Conservation (phyloP, 1,140 invertebrate genomes). For the Drosophila pseudoobscura region DNA sequence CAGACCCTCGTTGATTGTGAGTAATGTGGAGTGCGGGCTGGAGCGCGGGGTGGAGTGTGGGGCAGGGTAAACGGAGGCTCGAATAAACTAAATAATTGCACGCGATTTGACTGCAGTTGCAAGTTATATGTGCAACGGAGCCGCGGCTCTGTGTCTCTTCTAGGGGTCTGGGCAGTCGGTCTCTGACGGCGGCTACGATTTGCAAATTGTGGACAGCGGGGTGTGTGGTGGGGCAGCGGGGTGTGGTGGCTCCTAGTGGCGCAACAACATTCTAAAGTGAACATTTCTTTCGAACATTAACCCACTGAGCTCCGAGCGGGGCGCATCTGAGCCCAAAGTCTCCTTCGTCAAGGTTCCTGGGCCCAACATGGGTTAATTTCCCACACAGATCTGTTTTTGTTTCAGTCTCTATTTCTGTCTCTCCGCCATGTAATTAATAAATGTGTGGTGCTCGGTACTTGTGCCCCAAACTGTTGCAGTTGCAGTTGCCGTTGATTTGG, state of each 20-base stretch:
- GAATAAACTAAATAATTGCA: constrained; percentile 77
- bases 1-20: constrained; percentile 50
- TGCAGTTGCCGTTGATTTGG: constrained; percentile 3
- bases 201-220: constrained; percentile 70
- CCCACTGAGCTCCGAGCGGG: constrained; percentile 7
- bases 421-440: constrained; percentile 73
- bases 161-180: constrained; percentile 6
- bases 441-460: constrained; percentile 63
- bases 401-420: constrained; percentile 19
- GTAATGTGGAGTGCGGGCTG: constrained; percentile 33
- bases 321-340: constrained; percentile 9
- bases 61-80: constrained; percentile 49
- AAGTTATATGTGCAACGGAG: constrained; percentile 46
- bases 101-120: constrained; percentile 61
- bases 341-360: constrained; percentile 22
- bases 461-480: constrained; percentile 32
- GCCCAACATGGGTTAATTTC: constrained; percentile 46
- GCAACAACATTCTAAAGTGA: constrained; percentile 76
- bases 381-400: constrained; percentile 38
- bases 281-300: constrained; percentile 61
- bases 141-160: constrained; percentile 25
- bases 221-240: constrained; percentile 8
- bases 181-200: constrained; percentile 50
- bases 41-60: constrained; percentile 32
- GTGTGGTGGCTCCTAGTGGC: constrained; percentile 47